Evolutionary conservation across 1,140 invertebrate genomes (phyloP), one percentile per base, ranked within the genome.

Genomic region (Leptinotarsa texana): DNA sequence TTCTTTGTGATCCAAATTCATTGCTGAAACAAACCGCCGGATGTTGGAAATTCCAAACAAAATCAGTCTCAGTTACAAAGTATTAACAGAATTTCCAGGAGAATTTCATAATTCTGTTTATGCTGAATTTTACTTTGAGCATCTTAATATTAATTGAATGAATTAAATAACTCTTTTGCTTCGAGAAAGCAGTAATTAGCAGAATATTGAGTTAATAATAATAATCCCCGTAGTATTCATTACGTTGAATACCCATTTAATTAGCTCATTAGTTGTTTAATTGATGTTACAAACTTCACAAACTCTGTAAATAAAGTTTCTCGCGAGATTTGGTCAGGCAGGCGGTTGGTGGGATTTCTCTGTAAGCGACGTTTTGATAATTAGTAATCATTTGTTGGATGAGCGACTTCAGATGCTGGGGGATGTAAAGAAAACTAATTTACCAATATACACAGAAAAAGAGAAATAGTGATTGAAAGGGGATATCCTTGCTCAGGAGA

Each of bases 191-290:
- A 77, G 79, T 83, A 83, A 84, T 84, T 83, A 84, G 82, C 76
- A 82, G 79, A 79, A 80, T 81, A 83, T 84, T 83, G 82, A 84
- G 80, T 82, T 82, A 81, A 83, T 83, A 84, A 83, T 83, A 83
- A 83, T 83, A 83, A 84, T 85, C 82, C 82, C 82, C 79, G 77
- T 79, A 82, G 83, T 83, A 85, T 85, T 84, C 81, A 84, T 84
- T 84, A 83, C 82, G 75, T 77, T 84, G 82, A 85, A 85, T 85
- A 83, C 83, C 78, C 82, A 81, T 85, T 84, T 85, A 85, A 85
- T 84, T 84, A 85, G 83, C 83, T 85, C 84, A 84, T 84, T 85
- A 85, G 83, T 81, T 84, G 83, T 85, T 83, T 83, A 85, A 85
- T 85, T 85, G 84, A 83, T 84, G 81, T 83, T 81, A 78, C 81